phyloP scores from a whole-genome alignment of 1,140 invertebrate genomes.

The Pseudomyrmex flavicornis region DNA sequence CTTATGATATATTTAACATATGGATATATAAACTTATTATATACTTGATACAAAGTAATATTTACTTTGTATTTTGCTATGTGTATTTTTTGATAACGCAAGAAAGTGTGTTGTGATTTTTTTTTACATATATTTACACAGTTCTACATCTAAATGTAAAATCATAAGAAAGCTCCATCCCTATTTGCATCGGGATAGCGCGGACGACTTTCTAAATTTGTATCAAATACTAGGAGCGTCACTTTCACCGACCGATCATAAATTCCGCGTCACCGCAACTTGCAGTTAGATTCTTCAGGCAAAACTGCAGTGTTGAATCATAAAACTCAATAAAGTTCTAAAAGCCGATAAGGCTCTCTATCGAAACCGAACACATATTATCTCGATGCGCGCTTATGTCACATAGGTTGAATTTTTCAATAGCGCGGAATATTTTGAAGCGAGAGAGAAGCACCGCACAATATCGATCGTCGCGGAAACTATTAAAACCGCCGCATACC shows the following conservation, averaged over 20 bases:
- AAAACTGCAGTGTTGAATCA: conserved; percentile 50
- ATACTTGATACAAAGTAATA: too few species aligned
- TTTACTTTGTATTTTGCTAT: too few species aligned
- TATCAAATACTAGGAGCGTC: conserved; percentile 74
- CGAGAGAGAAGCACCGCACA: neutral
- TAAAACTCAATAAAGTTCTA: conserved; percentile 11
- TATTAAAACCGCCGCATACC: neutral
- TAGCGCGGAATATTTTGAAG: neutral
- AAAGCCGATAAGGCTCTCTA: too few species aligned
- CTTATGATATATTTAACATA: too few species aligned
- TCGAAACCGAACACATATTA: neutral
- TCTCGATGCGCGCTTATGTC: neutral
- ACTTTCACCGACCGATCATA: conserved; percentile 79
- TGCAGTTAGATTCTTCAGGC: conserved; percentile 19
- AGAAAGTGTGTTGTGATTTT: neutral
- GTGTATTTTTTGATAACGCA: too few species aligned
- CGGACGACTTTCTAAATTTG: conserved; percentile 80
- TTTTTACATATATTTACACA: neutral
- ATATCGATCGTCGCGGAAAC: neutral
- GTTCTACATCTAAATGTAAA: conserved; percentile 3
- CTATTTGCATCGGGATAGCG: conserved; percentile 37
- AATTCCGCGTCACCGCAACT: conserved; percentile 45
- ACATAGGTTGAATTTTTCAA: neutral
- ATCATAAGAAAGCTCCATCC: neutral
- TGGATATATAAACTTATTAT: too few species aligned